Evolutionary conservation across 2,113 vertebrate genomes (phyloP).

Genomic region (Ptilorrhoa leucosticta): DNA sequence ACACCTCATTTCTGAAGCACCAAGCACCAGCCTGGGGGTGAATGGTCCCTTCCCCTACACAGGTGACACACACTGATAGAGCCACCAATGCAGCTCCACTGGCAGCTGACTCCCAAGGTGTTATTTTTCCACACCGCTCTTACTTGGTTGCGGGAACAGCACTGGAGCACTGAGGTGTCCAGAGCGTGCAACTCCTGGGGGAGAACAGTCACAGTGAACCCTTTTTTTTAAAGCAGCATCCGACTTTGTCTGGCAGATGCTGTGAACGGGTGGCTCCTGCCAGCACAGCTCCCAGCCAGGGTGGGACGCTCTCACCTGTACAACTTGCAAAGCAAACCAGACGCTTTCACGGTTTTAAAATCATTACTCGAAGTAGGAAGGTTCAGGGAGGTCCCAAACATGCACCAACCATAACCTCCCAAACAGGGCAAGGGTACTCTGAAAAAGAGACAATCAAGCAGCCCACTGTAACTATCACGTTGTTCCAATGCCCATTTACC

Average conservation of each 20-base stretch:
- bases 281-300: neutral
- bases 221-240: neutral
- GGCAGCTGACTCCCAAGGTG: neutral
- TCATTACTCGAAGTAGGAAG: neutral
- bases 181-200: accelerated
- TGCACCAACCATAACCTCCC: neutral
- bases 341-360: neutral
- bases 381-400: neutral
- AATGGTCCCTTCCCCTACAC: accelerated
- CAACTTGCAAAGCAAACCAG: neutral
- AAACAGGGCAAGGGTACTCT: neutral
- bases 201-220: neutral
- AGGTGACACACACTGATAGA: accelerated
- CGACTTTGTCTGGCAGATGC: accelerated
- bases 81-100: accelerated
- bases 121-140: accelerated
- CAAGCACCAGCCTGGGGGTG: neutral
- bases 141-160: neutral
- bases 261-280: neutral
- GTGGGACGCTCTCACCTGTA: neutral
- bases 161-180: accelerated
- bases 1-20: neutral
- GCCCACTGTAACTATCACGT: neutral
- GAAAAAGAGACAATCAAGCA: neutral
- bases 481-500: neutral